Base-by-base conservation (phyloP, 2,113 vertebrate species). In the Datnioides undecimradiatus region DNA sequence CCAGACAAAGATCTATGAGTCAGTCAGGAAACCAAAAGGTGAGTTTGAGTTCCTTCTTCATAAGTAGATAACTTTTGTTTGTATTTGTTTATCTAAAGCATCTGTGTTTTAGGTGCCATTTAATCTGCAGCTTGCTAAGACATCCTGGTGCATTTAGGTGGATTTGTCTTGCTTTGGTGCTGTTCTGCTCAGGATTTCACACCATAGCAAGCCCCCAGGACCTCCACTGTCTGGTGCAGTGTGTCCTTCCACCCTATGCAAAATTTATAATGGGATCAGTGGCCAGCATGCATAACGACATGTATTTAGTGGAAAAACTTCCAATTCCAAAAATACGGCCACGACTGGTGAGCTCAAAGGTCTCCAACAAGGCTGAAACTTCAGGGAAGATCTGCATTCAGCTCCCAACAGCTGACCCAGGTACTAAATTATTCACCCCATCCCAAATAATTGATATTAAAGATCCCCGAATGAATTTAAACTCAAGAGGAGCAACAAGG, bases 391-490 rank as follows among this genome's bases (percentile, higher is more conserved):
- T 84, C 67, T 80, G 45, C 68, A 90, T 87, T 82, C 54, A 46
- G 45, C 60, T 70, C 63, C 60, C 51, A 49, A 68, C 49, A 80
- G 40, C 74, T 63, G 36, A 63, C 48, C 29, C 16, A 27, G 62
- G 48, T 70, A 1, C 12, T 85, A 48, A 88, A 89, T 91, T 74
- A 91, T 93, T 93, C 49, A 91, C 13, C 64, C 31, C 46, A 11
- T 78, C 76, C 59, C 74, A 80, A 93, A 91, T 93, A 89, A 91
- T 88, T 90, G 25, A 91, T 88, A 59, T 57, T 63, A 8, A 68
- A 86, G 49, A 64, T 79, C 59, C 81, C 66, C 34, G 29, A 80
- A 82, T 73, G 19, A 80, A 76, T 76, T 68, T 49, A 4, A 45
- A 78, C 19, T 74, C 23, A 77, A 2, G 17, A 31, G 19, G 54